Conservation (phyloP, 2,888 invertebrate species). For the Nephrotoma guestfalica region DNA sequence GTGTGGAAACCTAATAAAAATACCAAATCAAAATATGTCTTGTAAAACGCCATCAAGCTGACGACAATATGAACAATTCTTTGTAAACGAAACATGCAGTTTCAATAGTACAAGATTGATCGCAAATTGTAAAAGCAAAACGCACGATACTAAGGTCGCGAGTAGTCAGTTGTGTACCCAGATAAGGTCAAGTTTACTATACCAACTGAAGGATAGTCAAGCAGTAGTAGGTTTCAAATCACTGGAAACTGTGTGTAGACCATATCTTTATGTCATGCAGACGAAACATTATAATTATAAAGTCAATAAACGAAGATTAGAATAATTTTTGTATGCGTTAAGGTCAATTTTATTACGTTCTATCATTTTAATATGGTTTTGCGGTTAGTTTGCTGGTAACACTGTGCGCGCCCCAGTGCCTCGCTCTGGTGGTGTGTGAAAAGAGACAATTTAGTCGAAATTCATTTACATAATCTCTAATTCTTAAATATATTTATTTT, state of each 20-base stretch:
- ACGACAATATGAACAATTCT: neutral
- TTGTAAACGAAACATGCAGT: neutral
- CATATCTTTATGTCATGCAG: neutral
- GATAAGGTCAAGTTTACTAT: neutral
- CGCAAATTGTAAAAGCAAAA: neutral
- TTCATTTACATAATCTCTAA: neutral
- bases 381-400: neutral
- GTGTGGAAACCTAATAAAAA: neutral
- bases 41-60: neutral
- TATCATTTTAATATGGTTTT: neutral
- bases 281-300: neutral
- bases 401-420: neutral
- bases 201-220: neutral
- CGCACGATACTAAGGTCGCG: neutral
- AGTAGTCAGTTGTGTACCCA: neutral
- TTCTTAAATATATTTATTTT: neutral
- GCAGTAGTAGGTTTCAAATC: neutral
- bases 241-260: neutral
- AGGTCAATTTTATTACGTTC: neutral
- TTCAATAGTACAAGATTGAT: too few relatives aligned
- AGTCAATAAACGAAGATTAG: neutral
- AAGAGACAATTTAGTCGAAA: neutral
- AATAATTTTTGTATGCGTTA: neutral
- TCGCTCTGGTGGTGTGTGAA: neutral
- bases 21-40: neutral